These are phyloP conservation scores for Malacosoma neustria DNA, from an alignment of 2,888 invertebrate species.

Conservation along the genomic window DNA sequence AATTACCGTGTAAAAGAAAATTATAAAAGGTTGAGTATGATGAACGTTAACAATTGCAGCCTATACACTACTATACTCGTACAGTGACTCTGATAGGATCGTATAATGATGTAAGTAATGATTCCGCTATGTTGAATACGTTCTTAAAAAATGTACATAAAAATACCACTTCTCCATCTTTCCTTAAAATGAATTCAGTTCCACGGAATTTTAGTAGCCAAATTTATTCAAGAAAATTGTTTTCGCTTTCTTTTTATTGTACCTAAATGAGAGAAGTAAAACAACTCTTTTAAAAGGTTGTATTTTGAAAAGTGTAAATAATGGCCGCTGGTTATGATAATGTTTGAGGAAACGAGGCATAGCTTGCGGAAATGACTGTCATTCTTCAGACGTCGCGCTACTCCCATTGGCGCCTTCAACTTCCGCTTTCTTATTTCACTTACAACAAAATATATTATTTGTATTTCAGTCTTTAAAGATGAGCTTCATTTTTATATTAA, in stretches of 20 bases:
- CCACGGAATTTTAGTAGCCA: background rate
- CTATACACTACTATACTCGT: no score
- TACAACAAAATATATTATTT: slow-evolving; percentile 12
- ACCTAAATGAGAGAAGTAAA: background rate
- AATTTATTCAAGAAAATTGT: background rate
- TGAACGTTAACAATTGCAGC: no score
- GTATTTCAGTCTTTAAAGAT: background rate
- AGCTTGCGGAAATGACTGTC: slow-evolving; percentile 50
- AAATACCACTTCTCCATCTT: no score
- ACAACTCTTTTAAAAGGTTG: slow-evolving; percentile 1
- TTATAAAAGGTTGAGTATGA: no score
- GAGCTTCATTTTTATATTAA: no score
- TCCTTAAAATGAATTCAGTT: no score
- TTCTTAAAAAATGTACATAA: no score
- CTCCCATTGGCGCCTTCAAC: slow-evolving; percentile 39
- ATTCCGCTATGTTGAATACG: no score
- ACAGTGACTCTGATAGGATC: no score
- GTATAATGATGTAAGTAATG: no score
- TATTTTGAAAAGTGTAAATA: slow-evolving; percentile 23
- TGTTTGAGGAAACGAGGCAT: slow-evolving; percentile 43
- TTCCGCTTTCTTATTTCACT: slow-evolving; percentile 23
- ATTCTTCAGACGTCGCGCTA: slow-evolving; percentile 36
- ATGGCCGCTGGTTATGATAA: slow-evolving; percentile 41
- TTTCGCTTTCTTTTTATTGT: background rate
- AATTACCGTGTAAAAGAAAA: no score